phyloP scores from a whole-genome alignment of 2,113 vertebrate species.

The Peucedramus taeniatus region DNA sequence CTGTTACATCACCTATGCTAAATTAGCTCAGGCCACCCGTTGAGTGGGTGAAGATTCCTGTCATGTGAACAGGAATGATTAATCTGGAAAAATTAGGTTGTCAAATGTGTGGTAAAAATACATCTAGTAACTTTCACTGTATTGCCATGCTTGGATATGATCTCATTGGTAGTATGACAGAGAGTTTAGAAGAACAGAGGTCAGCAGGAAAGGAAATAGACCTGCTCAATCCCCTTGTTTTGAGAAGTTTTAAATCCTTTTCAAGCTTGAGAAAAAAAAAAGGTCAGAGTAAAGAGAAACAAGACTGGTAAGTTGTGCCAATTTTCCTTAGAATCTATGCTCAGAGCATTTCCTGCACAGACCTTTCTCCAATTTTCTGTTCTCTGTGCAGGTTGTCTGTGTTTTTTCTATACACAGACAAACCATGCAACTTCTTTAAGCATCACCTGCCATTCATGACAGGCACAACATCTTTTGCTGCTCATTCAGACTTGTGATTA shows the following conservation, averaged over 20 bases:
- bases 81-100: not conserved
- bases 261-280: not conserved
- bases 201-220: not conserved
- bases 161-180: not conserved
- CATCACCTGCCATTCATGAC: not conserved
- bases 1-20: not conserved
- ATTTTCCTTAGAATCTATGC: not conserved
- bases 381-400: not conserved
- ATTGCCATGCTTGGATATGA: fast-evolving
- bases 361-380: not conserved
- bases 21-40: not conserved
- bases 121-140: not conserved
- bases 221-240: not conserved
- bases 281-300: not conserved
- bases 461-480: not conserved
- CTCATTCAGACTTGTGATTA: not conserved
- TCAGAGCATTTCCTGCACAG: not conserved
- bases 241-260: not conserved
- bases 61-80: not conserved
- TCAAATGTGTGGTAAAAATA: not conserved
- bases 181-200: not conserved
- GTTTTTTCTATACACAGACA: not conserved
- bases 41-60: not conserved
- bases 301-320: fast-evolving
- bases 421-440: not conserved